phyloP scores from a whole-genome alignment of 2,113 vertebrate genomes.

The Oreochromis aureus region DNA sequence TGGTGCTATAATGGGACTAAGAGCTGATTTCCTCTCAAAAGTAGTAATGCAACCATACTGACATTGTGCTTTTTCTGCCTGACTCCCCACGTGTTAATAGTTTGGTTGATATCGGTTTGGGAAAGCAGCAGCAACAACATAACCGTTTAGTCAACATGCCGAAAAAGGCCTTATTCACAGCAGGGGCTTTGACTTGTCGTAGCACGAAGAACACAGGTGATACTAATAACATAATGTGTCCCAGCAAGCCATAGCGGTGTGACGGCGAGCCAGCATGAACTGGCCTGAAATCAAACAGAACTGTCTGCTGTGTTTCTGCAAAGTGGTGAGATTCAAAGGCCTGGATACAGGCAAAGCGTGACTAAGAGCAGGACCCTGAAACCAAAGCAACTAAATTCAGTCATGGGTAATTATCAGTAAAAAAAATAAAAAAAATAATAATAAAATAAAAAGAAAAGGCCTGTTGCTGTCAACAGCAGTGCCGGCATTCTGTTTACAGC shows the following conservation, averaged over 20 bases:
- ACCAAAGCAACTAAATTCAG: not conserved
- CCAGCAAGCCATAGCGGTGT: not conserved
- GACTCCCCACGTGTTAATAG: not conserved
- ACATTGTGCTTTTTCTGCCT: not conserved
- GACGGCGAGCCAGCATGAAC: not conserved
- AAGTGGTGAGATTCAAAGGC: not conserved
- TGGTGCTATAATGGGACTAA: not conserved
- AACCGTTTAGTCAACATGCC: not conserved
- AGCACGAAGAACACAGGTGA: not conserved
- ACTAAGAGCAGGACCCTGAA: not conserved
- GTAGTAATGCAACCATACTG: not conserved
- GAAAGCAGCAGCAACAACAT: not conserved
- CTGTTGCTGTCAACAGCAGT: not conserved
- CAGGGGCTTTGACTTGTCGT: not conserved
- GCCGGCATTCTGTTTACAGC: not conserved
- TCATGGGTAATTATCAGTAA: not conserved
- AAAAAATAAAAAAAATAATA: not conserved
- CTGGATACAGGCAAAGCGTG: not conserved
- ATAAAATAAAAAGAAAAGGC: not conserved
- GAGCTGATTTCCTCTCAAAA: not conserved
- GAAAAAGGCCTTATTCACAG: not conserved
- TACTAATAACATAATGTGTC: not conserved
- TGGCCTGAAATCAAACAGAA: not conserved
- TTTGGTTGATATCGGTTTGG: not conserved
- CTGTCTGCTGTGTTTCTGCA: not conserved